Evolutionary conservation across 2,113 vertebrate species (phyloP).

Genomic region (Phrynosoma blainvillii): DNA sequence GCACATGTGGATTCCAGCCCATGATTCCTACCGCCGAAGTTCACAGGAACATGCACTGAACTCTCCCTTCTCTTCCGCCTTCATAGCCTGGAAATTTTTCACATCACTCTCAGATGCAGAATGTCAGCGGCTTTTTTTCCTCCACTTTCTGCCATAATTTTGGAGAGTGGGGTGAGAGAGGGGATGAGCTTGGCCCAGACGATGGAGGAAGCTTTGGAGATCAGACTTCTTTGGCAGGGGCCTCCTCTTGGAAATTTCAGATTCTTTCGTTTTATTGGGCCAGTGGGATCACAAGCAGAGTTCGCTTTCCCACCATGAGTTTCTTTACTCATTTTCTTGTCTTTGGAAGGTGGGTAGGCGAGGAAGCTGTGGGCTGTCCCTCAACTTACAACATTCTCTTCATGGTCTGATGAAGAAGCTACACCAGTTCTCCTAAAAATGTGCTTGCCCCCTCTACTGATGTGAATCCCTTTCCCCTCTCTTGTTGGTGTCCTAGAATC

Average conservation of each 20-base stretch:
- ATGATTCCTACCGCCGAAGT: no score
- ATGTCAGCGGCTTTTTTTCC: neutral
- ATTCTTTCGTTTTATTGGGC: neutral
- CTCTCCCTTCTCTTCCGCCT: no score
- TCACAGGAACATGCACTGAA: no score
- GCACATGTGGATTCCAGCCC: no score
- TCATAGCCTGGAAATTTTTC: no score
- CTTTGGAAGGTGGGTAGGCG: neutral
- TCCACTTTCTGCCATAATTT: neutral
- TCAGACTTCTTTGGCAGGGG: constrained; percentile 41
- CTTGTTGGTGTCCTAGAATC: neutral
- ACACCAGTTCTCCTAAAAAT: no score
- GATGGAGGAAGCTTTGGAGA: constrained; percentile 37
- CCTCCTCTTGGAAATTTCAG: neutral
- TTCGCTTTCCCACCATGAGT: rapidly evolving
- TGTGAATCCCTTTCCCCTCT: no score
- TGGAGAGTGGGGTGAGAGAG: neutral
- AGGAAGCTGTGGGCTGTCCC: neutral
- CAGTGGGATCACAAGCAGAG: constrained; percentile 23
- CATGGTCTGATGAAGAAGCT: no score
- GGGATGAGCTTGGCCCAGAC: constrained; percentile 35
- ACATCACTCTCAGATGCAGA: no score
- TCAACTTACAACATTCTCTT: no score
- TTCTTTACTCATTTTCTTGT: neutral
- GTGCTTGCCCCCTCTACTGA: no score